A percentile compares a stretch with the other conserved stretches of the same genome.
phyloP scores from a whole-genome alignment of 2,113 vertebrate genomes.

The Lonchura striata region DNA sequence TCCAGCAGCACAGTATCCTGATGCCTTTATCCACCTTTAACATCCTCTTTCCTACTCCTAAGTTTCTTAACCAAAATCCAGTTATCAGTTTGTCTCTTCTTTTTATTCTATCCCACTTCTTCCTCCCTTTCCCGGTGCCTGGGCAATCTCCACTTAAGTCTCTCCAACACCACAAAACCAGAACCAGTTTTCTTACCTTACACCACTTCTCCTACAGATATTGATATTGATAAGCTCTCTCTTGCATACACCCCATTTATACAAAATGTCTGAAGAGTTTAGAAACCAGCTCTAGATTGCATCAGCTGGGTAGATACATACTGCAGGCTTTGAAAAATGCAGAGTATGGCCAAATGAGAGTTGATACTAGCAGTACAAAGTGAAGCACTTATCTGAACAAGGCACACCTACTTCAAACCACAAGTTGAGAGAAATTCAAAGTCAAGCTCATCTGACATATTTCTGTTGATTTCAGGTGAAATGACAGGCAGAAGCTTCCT shows the following conservation, averaged over 20 bases:
- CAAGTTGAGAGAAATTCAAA: background rate
- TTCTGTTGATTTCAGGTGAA: background rate
- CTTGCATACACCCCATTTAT: background rate
- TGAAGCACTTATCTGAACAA: background rate
- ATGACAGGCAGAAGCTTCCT: background rate
- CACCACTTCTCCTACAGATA: background rate
- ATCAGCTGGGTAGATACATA: background rate
- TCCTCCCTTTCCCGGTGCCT: background rate
- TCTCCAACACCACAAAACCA: background rate
- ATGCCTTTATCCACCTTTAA: background rate
- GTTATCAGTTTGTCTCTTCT: background rate
- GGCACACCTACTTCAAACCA: fast-evolving
- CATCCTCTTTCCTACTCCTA: background rate
- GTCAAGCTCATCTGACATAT: background rate
- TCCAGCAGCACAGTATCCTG: background rate
- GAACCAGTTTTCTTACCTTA: background rate
- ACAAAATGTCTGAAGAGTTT: background rate
- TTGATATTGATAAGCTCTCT: background rate
- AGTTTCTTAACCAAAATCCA: background rate
- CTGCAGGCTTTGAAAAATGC: background rate
- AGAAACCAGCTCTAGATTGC: background rate
- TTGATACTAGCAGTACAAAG: background rate
- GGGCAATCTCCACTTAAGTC: background rate
- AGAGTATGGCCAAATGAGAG: background rate
- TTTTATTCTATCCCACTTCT: background rate